Conservation (phyloP, 2,113 vertebrate genomes). For the Ailurus styani region DNA sequence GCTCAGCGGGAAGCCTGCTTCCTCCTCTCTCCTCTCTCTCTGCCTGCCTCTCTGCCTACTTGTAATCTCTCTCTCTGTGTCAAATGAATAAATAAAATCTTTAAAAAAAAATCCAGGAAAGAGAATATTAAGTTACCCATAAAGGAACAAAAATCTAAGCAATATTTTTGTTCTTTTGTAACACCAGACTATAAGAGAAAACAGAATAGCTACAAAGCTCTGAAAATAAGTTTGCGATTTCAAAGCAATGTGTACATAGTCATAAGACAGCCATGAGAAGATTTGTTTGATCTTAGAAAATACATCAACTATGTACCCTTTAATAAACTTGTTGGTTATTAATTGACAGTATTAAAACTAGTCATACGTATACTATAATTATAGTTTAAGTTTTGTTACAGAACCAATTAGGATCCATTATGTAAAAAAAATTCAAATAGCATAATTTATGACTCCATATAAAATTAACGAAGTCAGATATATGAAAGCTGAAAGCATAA, state of each 20-base stretch:
- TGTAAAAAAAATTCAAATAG: background rate
- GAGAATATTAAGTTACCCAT: background rate
- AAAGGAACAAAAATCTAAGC: background rate
- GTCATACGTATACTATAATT: background rate
- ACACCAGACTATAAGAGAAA: background rate
- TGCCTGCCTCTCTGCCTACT: too few species aligned
- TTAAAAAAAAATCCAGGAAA: background rate
- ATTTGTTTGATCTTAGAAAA: background rate
- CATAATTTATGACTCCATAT: background rate
- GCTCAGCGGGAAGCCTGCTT: too few species aligned
- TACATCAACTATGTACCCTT: background rate
- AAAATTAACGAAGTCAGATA: background rate
- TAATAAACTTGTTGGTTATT: background rate
- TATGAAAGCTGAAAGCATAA: background rate
- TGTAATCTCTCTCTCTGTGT: too few species aligned
- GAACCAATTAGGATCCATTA: background rate
- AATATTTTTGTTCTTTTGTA: background rate
- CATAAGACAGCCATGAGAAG: background rate
- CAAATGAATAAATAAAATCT: too few species aligned
- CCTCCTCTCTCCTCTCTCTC: too few species aligned
- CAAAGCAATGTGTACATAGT: background rate
- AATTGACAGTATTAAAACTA: background rate
- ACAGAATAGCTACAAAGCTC: background rate
- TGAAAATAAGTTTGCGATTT: background rate
- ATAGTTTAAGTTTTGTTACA: background rate